phyloP scores from a whole-genome alignment of 2,888 invertebrate species.

The Microctonus aethiopoides region DNA sequence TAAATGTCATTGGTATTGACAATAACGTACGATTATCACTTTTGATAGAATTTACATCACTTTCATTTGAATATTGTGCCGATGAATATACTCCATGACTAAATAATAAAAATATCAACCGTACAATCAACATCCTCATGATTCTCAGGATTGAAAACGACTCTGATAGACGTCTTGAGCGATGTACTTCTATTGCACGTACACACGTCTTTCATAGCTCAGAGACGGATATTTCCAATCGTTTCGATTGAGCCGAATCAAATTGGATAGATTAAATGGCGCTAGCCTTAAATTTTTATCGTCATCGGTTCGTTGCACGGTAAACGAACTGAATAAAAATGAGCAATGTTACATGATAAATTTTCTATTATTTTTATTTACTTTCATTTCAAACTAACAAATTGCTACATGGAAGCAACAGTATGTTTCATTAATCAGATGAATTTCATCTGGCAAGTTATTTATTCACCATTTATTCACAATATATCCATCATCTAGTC shows the following conservation, averaged over 20 bases:
- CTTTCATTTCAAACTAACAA: neutral
- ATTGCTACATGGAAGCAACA: neutral
- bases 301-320: constrained; percentile 5
- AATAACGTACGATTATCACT: neutral
- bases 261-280: constrained; percentile 20
- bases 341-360: constrained; percentile 8
- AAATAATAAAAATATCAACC: neutral
- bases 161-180: neutral
- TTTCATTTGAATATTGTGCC: neutral
- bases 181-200: neutral
- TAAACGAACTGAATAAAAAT: constrained; percentile 4
- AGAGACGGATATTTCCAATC: neutral
- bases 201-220: neutral
- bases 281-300: constrained; percentile 11
- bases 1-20: neutral
- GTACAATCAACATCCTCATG: constrained; percentile 6
- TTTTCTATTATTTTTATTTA: neutral
- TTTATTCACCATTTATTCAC: neutral
- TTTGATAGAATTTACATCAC: neutral
- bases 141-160: constrained; percentile 2
- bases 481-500: neutral
- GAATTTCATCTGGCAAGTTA: too few species aligned
- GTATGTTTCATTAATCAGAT: neutral
- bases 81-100: neutral
- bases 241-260: constrained; percentile 4